phyloP scores from a whole-genome alignment of 2,797 vertebrate genomes.

The Sebastes alutus region DNA sequence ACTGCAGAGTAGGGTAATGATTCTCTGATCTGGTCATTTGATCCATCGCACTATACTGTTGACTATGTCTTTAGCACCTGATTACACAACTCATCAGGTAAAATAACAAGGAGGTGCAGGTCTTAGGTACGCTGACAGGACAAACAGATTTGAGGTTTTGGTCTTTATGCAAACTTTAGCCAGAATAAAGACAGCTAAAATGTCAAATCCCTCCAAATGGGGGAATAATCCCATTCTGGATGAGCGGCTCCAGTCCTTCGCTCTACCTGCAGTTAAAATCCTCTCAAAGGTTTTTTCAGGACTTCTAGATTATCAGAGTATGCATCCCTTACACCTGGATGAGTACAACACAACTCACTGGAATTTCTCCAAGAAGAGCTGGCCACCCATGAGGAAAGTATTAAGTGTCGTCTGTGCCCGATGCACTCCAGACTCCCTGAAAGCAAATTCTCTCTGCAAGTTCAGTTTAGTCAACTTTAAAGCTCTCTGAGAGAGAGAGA shows the following conservation, averaged over 20 bases:
- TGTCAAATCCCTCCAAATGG: constrained; percentile 58
- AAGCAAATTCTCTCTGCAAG: constrained; percentile 37
- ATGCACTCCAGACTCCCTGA: constrained; percentile 29
- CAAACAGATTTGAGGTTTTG: constrained; percentile 36
- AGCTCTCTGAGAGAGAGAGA: constrained; percentile 28
- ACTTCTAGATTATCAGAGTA: constrained; percentile 54
- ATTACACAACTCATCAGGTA: constrained; percentile 3
- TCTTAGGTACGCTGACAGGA: constrained; percentile 33
- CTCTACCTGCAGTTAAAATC: constrained; percentile 51
- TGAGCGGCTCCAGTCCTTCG: constrained; percentile 31
- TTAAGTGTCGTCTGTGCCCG: constrained; percentile 38
- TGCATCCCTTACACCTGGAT: constrained; percentile 42
- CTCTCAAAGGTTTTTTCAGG: constrained; percentile 40
- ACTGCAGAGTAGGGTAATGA: not conserved
- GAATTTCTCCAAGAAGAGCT: constrained; percentile 38
- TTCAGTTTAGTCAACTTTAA: constrained; percentile 47
- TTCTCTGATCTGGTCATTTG: not conserved
- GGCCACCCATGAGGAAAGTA: constrained; percentile 66
- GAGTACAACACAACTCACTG: constrained; percentile 19
- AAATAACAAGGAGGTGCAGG: constrained; percentile 18
- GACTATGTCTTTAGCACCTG: constrained; percentile 2
- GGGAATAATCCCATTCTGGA: constrained; percentile 57
- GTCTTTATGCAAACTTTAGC: constrained; percentile 44
- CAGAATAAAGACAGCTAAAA: constrained; percentile 41
- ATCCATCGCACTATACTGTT: not conserved